Percentiles rank a stretch among this genome's conserved stretches.
These are phyloP conservation scores for Drosophila anomalipes DNA, from an alignment of 2,888 invertebrate species.

Conservation along the genomic window DNA sequence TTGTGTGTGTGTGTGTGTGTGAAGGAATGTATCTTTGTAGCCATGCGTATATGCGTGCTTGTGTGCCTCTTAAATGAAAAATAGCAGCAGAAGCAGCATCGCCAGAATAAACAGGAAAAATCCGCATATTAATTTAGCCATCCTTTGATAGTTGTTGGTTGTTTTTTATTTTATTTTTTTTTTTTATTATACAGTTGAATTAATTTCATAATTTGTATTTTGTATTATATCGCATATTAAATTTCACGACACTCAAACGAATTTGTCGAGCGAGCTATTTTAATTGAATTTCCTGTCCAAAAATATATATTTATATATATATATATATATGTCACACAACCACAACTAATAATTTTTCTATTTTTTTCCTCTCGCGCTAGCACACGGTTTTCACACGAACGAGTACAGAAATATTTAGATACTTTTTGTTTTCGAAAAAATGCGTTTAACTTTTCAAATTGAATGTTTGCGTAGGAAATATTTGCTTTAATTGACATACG, in stretches of 20 bases:
- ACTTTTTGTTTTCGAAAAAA: slow-evolving; percentile 10
- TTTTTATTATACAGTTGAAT: background rate
- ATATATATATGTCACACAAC: slow-evolving; percentile 41
- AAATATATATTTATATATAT: slow-evolving; percentile 10
- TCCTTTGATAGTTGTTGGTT: slow-evolving; percentile 1
- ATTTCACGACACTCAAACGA: slow-evolving; percentile 28
- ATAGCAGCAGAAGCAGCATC: slow-evolving; percentile 32
- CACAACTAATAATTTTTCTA: slow-evolving; percentile 51
- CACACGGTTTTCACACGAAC: slow-evolving; percentile 36
- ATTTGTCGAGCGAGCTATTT: slow-evolving; percentile 11
- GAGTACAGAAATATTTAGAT: slow-evolving; percentile 50
- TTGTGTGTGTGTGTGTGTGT: slow-evolving; percentile 23
- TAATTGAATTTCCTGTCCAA: slow-evolving; percentile 56
- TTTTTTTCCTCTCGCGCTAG: slow-evolving; percentile 32
- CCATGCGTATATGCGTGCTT: slow-evolving; percentile 34
- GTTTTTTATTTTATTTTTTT: background rate
- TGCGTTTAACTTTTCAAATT: background rate
- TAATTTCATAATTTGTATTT: slow-evolving; percentile 2
- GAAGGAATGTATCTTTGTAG: slow-evolving; percentile 56
- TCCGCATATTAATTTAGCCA: background rate
- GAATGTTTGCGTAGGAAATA: slow-evolving; percentile 8
- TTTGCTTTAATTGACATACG: slow-evolving; percentile 62
- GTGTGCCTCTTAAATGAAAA: slow-evolving; percentile 26
- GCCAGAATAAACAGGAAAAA: slow-evolving; percentile 28
- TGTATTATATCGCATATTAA: slow-evolving; percentile 25